These are phyloP conservation scores for Drosophila parthenogenetica DNA, from an alignment of 2,888 invertebrate species.

Conservation along the genomic window DNA sequence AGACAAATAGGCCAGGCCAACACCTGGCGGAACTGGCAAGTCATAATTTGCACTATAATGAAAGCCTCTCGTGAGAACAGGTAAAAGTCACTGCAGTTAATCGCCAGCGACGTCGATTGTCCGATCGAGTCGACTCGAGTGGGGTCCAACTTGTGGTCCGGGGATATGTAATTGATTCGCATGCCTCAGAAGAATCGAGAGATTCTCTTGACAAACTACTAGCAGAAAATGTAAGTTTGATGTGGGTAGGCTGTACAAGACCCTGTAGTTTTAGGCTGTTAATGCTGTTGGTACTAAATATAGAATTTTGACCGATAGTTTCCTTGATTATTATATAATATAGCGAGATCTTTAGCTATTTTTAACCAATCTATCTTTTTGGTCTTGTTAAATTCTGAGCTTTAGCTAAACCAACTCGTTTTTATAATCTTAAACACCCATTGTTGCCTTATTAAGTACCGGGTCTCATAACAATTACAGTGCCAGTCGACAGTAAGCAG, in stretches of 20 bases:
- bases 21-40: conserved; percentile 84
- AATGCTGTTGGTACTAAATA: no score
- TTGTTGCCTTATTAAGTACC: background rate
- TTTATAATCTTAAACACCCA: no score
- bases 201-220: conserved; percentile 63
- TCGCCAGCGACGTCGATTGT: conserved; percentile 69
- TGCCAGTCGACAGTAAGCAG: conserved; percentile 21
- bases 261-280: background rate
- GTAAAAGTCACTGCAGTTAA: conserved; percentile 78
- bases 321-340: no score
- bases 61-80: conserved; percentile 69
- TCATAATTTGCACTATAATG: conserved; percentile 84
- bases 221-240: background rate
- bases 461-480: conserved; percentile 68
- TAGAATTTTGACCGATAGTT: no score
- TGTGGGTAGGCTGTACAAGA: background rate
- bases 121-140: conserved; percentile 8
- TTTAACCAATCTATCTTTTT: no score
- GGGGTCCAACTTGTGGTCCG: background rate
- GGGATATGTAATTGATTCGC: conserved; percentile 77
- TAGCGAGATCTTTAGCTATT: no score
- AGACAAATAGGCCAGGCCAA: conserved; percentile 79
- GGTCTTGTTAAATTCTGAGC: no score
- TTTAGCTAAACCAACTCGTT: no score
- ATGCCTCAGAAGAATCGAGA: conserved; percentile 40